Evolutionary conservation across 2,888 invertebrate species (phyloP).

Genomic region (Rhopalosiphum nymphaeae): DNA sequence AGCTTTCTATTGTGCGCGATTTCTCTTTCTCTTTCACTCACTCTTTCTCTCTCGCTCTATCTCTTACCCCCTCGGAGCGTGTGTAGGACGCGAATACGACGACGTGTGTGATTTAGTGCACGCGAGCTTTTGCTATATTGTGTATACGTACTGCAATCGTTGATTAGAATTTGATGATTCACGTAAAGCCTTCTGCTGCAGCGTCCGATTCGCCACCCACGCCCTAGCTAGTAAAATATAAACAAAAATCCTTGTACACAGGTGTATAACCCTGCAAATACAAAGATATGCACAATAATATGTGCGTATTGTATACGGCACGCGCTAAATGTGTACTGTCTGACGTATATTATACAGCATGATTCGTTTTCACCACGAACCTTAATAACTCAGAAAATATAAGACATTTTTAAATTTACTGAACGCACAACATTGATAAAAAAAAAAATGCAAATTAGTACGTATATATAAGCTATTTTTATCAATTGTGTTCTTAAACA

Average conservation of each 20-base stretch:
- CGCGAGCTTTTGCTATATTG: background rate
- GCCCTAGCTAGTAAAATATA: background rate
- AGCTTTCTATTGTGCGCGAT: background rate
- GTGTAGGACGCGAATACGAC: constrained; percentile 30
- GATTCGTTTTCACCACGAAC: background rate
- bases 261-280: background rate
- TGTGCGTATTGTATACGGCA: background rate
- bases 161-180: constrained; percentile 61
- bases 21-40: background rate
- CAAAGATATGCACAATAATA: background rate
- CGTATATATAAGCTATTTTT: background rate
- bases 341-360: background rate
- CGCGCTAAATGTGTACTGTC: background rate
- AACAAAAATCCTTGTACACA: background rate
- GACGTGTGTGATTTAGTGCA: constrained; percentile 59
- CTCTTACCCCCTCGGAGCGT: background rate
- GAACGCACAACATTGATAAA: background rate
- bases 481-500: background rate
- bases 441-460: background rate
- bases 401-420: background rate
- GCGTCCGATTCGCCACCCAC: constrained; percentile 11
- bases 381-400: background rate
- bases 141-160: constrained; percentile 4
- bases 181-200: constrained; percentile 34
- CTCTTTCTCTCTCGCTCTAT: background rate